phyloP scores from a whole-genome alignment of 2,113 vertebrate genomes.

The Paradisaea rubra region DNA sequence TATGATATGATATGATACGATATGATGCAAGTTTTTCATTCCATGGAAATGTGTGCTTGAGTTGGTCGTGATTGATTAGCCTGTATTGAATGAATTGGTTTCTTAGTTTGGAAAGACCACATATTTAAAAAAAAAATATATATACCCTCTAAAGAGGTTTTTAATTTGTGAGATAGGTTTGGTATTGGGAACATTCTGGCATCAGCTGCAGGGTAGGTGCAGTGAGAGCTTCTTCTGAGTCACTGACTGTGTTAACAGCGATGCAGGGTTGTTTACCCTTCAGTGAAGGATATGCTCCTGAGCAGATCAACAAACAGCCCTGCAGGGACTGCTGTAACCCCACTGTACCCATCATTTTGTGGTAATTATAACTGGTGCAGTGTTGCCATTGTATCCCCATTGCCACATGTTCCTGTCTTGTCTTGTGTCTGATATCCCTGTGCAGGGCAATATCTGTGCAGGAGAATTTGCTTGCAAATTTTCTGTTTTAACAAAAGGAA shows the following conservation, averaged over 20 bases:
- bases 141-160: neutral
- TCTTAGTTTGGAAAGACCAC: neutral
- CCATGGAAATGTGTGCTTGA: neutral
- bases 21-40: neutral
- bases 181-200: neutral
- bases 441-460: neutral
- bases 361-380: neutral
- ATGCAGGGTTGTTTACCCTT: neutral
- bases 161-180: neutral
- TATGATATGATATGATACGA: neutral
- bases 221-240: neutral
- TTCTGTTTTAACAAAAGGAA: neutral
- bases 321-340: neutral
- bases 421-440: neutral
- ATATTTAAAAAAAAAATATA: neutral
- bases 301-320: neutral
- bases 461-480: fast-evolving
- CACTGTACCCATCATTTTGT: neutral
- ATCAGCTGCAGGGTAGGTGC: neutral
- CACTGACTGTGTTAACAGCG: neutral
- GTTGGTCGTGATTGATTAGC: neutral
- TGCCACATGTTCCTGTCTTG: neutral
- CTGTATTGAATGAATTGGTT: neutral
- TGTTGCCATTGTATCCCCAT: neutral
- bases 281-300: neutral